Conservation (phyloP, 92 coral and sea anemone species). For the Bergia sp. region DNA sequence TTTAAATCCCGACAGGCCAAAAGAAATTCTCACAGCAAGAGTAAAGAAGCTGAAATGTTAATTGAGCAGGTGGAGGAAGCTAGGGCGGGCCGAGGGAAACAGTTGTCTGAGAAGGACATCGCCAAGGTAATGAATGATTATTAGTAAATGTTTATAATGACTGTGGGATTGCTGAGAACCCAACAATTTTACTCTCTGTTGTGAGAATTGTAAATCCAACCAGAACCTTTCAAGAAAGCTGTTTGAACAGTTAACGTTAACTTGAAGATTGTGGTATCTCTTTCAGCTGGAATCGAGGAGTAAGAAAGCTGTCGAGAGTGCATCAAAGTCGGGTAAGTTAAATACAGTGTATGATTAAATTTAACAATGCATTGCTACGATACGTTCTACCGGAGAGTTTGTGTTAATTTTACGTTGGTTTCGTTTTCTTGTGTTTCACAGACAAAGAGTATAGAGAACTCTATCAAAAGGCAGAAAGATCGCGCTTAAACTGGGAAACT, state of each 20-base stretch:
- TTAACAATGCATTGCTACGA: background rate
- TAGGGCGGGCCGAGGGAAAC: conserved; percentile 74
- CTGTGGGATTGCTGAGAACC: too few species aligned
- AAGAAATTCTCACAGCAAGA: conserved; percentile 74
- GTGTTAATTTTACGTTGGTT: background rate
- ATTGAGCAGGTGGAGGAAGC: conserved; percentile 88
- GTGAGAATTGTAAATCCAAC: too few species aligned
- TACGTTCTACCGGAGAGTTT: background rate
- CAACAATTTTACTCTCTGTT: too few species aligned
- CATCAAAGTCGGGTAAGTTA: conserved; percentile 79
- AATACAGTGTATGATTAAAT: background rate
- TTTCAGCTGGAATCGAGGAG: conserved; percentile 85
- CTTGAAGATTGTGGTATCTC: background rate
- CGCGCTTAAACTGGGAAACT: conserved; percentile 84
- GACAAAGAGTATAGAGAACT: conserved; percentile 94
- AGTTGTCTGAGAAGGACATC: conserved; percentile 90
- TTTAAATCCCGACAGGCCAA: conserved; percentile 60
- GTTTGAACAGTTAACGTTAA: too few species aligned
- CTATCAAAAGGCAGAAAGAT: conserved; percentile 84
- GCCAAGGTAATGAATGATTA: conserved; percentile 60
- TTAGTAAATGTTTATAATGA: too few species aligned
- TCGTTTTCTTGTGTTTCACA: conserved; percentile 16
- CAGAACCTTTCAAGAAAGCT: too few species aligned
- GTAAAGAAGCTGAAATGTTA: conserved; percentile 83
- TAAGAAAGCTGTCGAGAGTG: conserved; percentile 71